Conservation (phyloP, 2,797 vertebrate species). For the Orientallactaga sibirica region DNA sequence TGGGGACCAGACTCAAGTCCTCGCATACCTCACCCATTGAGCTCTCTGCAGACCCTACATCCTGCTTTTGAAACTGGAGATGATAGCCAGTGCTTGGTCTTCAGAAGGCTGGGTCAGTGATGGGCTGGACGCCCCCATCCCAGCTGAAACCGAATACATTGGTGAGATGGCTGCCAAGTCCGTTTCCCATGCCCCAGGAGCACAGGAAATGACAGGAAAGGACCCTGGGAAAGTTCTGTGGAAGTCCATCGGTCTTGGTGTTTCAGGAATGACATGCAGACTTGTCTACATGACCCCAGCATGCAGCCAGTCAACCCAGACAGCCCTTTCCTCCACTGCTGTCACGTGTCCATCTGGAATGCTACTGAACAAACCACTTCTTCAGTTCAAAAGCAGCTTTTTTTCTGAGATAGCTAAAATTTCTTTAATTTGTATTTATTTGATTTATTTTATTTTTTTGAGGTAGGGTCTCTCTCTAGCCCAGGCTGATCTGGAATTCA, state of each 20-base stretch:
- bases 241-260: neutral
- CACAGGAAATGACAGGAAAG: neutral
- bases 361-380: neutral
- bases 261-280: neutral
- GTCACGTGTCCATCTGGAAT: neutral
- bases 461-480: no score
- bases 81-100: neutral
- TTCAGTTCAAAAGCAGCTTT: neutral
- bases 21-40: neutral
- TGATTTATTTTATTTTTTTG: neutral
- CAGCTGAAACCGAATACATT: neutral
- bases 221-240: neutral
- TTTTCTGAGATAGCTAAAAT: slow-evolving; percentile 8
- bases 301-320: neutral
- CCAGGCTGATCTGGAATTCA: no score
- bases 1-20: no score
- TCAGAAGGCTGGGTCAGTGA: neutral
- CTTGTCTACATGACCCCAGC: neutral
- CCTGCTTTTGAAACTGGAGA: neutral
- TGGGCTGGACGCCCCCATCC: neutral
- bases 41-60: neutral
- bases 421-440: slow-evolving; percentile 12
- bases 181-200: neutral
- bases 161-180: neutral
- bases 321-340: neutral